phyloP scores from a whole-genome alignment of 1,140 invertebrate species.

The Venturia canescens region DNA sequence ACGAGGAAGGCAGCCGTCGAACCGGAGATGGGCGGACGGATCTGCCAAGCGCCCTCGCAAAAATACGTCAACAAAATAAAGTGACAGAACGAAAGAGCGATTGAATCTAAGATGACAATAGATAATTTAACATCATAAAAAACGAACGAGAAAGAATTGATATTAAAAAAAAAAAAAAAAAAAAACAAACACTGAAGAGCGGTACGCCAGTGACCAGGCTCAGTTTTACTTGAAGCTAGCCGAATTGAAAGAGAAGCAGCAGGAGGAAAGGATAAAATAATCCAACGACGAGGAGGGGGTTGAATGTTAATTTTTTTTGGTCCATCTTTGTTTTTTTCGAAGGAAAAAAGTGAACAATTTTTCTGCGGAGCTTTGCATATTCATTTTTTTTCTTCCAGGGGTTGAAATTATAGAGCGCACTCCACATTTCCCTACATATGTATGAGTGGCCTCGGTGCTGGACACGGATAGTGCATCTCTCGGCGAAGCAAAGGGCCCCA shows the following conservation, averaged over 20 bases:
- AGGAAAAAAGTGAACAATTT: conserved; percentile 63
- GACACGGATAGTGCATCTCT: conserved; percentile 66
- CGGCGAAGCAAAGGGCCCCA: conserved; percentile 58
- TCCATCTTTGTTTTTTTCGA: background rate
- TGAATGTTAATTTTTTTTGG: conserved; percentile 67
- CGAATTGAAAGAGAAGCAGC: background rate
- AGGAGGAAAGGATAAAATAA: background rate
- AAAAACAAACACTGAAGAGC: no score
- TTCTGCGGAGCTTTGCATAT: conserved; percentile 65
- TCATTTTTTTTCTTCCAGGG: conserved; percentile 66
- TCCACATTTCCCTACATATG: conserved; percentile 65
- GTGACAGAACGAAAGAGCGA: no score
- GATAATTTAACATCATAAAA: no score
- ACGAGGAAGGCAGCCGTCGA: no score
- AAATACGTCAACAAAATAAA: no score
- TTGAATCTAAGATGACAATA: no score
- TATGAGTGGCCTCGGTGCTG: conserved; percentile 68
- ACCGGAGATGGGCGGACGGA: no score
- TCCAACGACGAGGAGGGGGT: conserved; percentile 30
- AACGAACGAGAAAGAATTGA: no score
- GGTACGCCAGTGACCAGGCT: no score
- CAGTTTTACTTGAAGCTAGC: no score
- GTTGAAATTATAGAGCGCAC: background rate
- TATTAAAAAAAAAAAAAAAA: no score
- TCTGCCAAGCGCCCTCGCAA: no score